A percentile compares a stretch with the other conserved stretches of the same genome.
Conservation (phyloP, 35 echinoderm and acorn worm genomes). For the Apostichopus japonicus region DNA sequence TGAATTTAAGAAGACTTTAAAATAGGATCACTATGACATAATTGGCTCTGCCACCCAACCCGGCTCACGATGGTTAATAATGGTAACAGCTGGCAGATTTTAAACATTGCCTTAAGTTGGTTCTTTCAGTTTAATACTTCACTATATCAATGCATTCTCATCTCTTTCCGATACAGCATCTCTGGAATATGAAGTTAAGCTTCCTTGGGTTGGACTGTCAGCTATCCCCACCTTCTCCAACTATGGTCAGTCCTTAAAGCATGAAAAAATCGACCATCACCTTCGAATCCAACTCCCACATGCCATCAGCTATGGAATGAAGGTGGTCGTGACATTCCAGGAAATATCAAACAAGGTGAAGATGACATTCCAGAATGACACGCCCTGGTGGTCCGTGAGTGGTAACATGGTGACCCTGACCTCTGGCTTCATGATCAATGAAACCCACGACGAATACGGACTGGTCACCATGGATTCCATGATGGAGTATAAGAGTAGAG, state of each 20-base stretch:
- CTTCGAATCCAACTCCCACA: slow-evolving; percentile 30
- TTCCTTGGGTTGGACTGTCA: background rate
- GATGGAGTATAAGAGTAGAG: background rate
- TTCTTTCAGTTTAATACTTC: too few species aligned
- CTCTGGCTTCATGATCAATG: slow-evolving; percentile 31
- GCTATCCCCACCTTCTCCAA: slow-evolving; percentile 64
- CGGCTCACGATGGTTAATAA: too few species aligned
- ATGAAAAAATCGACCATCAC: slow-evolving; percentile 65
- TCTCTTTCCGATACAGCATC: slow-evolving; percentile 11
- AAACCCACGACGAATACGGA: slow-evolving; percentile 48
- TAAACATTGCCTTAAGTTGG: too few species aligned
- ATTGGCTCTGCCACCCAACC: too few species aligned
- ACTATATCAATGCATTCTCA: too few species aligned
- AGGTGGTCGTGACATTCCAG: slow-evolving; percentile 30
- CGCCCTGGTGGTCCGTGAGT: slow-evolving; percentile 22
- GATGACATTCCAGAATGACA: slow-evolving; percentile 64
- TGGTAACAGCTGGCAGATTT: too few species aligned
- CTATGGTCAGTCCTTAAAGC: slow-evolving; percentile 50
- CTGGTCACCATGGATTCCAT: slow-evolving; percentile 24
- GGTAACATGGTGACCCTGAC: slow-evolving; percentile 38
- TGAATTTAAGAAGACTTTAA: too few species aligned
- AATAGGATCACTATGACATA: too few species aligned
- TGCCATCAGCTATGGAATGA: slow-evolving; percentile 57
- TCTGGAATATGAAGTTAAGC: slow-evolving; percentile 59
- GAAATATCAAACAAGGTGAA: slow-evolving; percentile 16